Percentiles rank a stretch among this genome's conserved stretches.
phyloP scores from a whole-genome alignment of 1,140 invertebrate species.

The Hypothenemus hampei region DNA sequence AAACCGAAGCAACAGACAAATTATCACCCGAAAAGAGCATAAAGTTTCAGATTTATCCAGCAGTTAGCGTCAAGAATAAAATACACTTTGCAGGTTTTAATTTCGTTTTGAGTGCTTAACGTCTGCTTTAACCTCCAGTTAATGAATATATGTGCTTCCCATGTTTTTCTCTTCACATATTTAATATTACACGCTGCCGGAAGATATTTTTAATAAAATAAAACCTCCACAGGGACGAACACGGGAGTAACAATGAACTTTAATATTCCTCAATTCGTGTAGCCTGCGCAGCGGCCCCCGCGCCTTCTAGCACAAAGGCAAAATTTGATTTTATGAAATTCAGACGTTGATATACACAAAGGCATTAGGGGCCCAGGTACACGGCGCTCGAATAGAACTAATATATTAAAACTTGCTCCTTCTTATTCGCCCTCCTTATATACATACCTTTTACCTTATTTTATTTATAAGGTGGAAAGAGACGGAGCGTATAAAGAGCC shows the following conservation, averaged over 20 bases:
- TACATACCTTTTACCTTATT: too few species aligned
- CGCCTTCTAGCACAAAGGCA: background rate
- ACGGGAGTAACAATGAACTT: slow-evolving; percentile 3
- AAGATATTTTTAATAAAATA: too few species aligned
- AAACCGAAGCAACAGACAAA: slow-evolving; percentile 24
- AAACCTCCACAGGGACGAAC: too few species aligned
- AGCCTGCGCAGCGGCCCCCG: too few species aligned
- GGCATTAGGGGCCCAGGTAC: too few species aligned
- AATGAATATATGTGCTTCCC: slow-evolving; percentile 2
- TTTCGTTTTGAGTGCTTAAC: slow-evolving; percentile 26
- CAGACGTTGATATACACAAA: background rate
- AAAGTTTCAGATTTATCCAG: slow-evolving; percentile 28
- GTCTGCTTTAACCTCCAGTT: slow-evolving; percentile 11
- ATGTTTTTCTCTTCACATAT: too few species aligned
- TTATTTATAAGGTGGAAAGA: too few species aligned
- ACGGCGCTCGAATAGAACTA: too few species aligned
- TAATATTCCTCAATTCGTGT: slow-evolving; percentile 3
- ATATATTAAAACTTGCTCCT: too few species aligned
- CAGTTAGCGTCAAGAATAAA: slow-evolving; percentile 25
- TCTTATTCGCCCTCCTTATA: too few species aligned
- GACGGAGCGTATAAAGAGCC: too few species aligned
- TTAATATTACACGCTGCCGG: too few species aligned
- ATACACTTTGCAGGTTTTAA: slow-evolving; percentile 26
- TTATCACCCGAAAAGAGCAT: slow-evolving; percentile 26
- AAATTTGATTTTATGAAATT: slow-evolving; percentile 7